Percentiles rank a stretch among this genome's conserved stretches.
phyloP scores from a whole-genome alignment of 2,888 invertebrate genomes.

The Drosophila prostipennis region DNA sequence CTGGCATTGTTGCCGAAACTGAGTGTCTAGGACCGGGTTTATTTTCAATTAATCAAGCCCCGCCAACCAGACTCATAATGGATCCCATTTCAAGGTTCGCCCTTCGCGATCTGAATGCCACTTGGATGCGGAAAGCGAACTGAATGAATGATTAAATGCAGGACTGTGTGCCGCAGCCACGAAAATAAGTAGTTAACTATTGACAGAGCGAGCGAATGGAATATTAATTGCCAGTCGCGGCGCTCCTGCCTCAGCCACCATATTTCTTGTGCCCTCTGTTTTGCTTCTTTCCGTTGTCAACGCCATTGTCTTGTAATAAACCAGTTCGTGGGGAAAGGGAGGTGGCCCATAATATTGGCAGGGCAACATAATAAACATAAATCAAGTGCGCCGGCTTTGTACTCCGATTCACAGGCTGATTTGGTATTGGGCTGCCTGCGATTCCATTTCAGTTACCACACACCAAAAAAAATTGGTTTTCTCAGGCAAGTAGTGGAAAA shows the following conservation, averaged over 20 bases:
- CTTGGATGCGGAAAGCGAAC: conserved; percentile 51
- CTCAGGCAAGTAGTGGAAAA: too few species aligned
- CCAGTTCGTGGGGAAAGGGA: conserved; percentile 10
- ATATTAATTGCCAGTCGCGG: conserved; percentile 66
- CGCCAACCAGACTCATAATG: conserved; percentile 24
- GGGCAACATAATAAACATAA: conserved; percentile 75
- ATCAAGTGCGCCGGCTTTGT: conserved; percentile 68
- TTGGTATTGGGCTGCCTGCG: conserved; percentile 25
- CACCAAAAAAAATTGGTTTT: neutral
- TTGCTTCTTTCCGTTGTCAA: conserved; percentile 53
- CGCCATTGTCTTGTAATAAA: conserved; percentile 69
- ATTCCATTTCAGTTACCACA: conserved; percentile 12
- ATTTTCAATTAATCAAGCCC: conserved; percentile 73
- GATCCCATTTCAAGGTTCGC: conserved; percentile 54
- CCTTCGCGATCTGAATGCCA: conserved; percentile 43
- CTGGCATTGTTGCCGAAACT: conserved; percentile 34
- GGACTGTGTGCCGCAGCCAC: conserved; percentile 39
- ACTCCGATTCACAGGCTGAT: conserved; percentile 22
- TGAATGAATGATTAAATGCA: conserved; percentile 64
- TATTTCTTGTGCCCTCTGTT: conserved; percentile 46
- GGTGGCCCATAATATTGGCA: conserved; percentile 57
- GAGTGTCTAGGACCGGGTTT: conserved; percentile 44
- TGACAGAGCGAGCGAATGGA: conserved; percentile 25
- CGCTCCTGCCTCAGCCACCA: conserved; percentile 46
- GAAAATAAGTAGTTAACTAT: conserved; percentile 44